Evolutionary conservation across 2,888 invertebrate species (phyloP), one percentile per base, ranked within the genome.

Genomic region (Brenthis daphne): DNA sequence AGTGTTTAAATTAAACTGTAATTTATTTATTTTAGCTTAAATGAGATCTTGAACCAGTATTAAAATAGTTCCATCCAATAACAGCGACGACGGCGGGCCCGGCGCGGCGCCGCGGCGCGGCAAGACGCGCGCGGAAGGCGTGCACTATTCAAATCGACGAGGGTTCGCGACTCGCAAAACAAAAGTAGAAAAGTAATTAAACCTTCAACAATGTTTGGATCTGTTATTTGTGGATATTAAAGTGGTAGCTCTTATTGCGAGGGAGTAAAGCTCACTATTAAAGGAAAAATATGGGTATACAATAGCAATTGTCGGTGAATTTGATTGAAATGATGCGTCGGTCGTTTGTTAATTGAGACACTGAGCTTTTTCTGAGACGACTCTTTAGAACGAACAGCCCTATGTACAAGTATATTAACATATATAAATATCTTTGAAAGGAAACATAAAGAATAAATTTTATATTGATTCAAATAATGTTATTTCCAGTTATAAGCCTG

Each of bases 141-240:
- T 54, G 48, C 57, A 64, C 51, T 57, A 57, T 58, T 57, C 68
- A 64, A 64, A 64, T 64, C 68, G 43, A 64, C 57, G 55, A 48
- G 55, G 47, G 51, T 54, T 57, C 43, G 47, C 58, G 58, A 47
- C 47, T 50, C 51, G 16, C 57, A 58, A 65, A 69, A 69, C 65
- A 65, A 65, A 69, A 69, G 69, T 69, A 60, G 69, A 60, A 65
- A 69, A 69, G 65, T 69, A 65, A 69, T 69, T 65, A 65, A 65
- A 47, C 20, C 56, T 55, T 55, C 58, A 60, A 66, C 60, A 60
- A 69, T 65, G 60, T 61, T 69, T 58, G 57, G 37, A 54, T 33
- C 60, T 37, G 65, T 16, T 48, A 56, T 57, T 65, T 33, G 47
- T 20, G 53, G 51, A 37, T 54, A 53, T 20, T 53, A 43, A 63